Evolutionary conservation across 2,797 vertebrate genomes (phyloP).

Genomic region (Spinibarbus caldwelli): DNA sequence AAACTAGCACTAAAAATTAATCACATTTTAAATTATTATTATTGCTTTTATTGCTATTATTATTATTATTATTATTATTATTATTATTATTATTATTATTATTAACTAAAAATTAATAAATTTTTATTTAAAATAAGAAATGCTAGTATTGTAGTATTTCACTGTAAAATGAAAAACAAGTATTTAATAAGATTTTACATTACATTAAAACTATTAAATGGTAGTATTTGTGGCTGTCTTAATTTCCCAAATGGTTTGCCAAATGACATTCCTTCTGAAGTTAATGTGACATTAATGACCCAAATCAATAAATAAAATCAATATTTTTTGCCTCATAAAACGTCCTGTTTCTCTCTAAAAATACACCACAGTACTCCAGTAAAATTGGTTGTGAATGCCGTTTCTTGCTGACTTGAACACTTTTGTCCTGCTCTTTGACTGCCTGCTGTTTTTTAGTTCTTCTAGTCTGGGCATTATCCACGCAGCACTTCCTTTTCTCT

Average conservation of each 20-base stretch:
- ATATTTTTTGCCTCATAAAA: not conserved
- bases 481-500: conserved; percentile 15
- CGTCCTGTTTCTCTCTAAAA: not conserved
- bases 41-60: no score
- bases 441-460: not conserved
- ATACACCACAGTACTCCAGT: not conserved
- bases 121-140: not conserved
- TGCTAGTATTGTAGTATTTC: not conserved
- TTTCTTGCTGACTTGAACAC: not conserved
- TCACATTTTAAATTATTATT: no score
- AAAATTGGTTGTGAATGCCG: not conserved
- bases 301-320: not conserved
- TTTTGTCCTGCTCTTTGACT: not conserved
- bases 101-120: not conserved
- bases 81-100: not conserved
- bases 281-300: not conserved
- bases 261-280: not conserved
- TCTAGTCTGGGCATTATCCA: conserved; percentile 18
- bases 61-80: no score
- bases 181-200: not conserved
- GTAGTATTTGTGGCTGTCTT: not conserved
- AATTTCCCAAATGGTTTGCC: not conserved
- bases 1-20: not conserved
- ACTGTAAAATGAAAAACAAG: not conserved
- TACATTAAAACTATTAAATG: not conserved